Evolutionary conservation across 2,797 vertebrate genomes (phyloP).

Genomic region (Galago senegalensis): DNA sequence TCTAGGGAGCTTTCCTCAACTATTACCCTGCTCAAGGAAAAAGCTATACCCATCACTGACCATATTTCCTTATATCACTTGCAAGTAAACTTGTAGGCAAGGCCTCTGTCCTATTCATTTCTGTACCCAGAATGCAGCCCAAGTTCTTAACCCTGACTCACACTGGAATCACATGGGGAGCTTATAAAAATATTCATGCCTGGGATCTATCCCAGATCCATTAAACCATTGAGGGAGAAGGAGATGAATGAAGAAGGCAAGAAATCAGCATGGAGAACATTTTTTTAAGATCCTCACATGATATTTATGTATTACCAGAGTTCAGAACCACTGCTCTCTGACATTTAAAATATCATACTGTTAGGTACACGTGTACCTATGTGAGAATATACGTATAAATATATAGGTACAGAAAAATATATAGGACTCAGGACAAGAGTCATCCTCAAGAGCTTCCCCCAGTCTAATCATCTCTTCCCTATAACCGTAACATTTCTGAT

Average conservation of each 20-base stretch:
- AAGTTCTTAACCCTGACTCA: constrained; percentile 53
- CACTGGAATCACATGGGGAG: constrained; percentile 13
- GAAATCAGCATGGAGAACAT: not conserved
- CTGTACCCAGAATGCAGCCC: not conserved
- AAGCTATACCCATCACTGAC: not conserved
- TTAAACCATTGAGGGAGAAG: constrained; percentile 55
- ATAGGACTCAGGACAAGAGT: constrained; percentile 4
- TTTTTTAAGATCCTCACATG: constrained; percentile 56
- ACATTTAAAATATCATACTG: constrained; percentile 2
- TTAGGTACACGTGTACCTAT: not conserved
- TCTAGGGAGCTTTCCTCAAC: not conserved
- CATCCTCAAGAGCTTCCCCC: not conserved
- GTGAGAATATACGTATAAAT: not conserved
- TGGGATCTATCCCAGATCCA: constrained; percentile 60
- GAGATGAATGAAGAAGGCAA: not conserved
- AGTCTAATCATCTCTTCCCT: not conserved
- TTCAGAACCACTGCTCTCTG: constrained; percentile 3
- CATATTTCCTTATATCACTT: not conserved
- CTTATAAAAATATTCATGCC: constrained; percentile 73
- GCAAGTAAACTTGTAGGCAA: not conserved
- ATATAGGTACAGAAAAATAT: not conserved
- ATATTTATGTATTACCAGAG: not conserved
- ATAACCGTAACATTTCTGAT: not conserved
- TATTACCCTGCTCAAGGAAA: not conserved
- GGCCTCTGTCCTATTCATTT: not conserved